Percentiles rank a stretch among this genome's conserved stretches.
Conservation (phyloP, 2,113 vertebrate species). For the Chaenogobius annularis region DNA sequence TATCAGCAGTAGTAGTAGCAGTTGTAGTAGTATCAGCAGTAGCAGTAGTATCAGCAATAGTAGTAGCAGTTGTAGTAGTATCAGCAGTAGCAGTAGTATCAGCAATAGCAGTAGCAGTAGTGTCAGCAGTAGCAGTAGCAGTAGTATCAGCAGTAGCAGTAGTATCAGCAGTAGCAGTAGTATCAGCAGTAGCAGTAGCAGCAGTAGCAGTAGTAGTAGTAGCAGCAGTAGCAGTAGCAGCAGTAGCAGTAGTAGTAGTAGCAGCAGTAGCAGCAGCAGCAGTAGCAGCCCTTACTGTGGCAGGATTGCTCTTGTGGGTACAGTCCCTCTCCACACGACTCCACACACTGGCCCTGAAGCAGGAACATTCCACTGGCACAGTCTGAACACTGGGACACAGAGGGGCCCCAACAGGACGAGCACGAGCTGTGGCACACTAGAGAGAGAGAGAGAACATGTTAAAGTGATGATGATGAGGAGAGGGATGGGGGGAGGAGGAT, state of each 20-base stretch:
- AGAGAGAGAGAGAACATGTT: neutral
- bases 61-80: too few relatives aligned
- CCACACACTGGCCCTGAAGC: slow-evolving; percentile 83
- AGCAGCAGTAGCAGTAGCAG: too few relatives aligned
- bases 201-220: too few relatives aligned
- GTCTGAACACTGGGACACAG: slow-evolving; percentile 79
- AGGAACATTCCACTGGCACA: slow-evolving; percentile 76
- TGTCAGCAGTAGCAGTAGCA: too few relatives aligned
- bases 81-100: too few relatives aligned
- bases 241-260: too few relatives aligned
- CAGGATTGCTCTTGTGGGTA: slow-evolving; percentile 80
- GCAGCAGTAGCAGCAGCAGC: neutral
- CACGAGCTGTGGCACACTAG: slow-evolving; percentile 88
- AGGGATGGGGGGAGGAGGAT: neutral
- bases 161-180: neutral
- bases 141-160: neutral
- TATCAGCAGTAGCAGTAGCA: too few relatives aligned
- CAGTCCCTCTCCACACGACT: slow-evolving; percentile 84
- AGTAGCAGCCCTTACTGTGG: slow-evolving; percentile 77
- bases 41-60: too few relatives aligned
- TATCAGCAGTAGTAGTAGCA: too few relatives aligned
- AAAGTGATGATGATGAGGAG: neutral
- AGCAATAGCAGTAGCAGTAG: too few relatives aligned
- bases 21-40: too few relatives aligned
- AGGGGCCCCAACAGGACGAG: slow-evolving; percentile 81